Evolutionary conservation across 2,888 invertebrate species (phyloP).

Genomic region (Caenorhabditis panamensis): DNA sequence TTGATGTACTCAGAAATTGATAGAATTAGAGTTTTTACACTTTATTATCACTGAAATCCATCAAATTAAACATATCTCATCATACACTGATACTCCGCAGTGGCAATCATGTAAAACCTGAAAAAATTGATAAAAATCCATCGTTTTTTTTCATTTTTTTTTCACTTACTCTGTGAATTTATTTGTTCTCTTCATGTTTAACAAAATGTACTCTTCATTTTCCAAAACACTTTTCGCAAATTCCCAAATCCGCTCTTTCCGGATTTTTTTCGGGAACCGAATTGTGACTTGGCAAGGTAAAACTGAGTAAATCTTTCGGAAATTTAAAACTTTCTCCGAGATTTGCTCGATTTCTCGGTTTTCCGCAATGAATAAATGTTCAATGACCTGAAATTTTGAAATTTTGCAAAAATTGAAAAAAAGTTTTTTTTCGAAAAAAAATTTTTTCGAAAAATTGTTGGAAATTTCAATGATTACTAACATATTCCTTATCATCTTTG

Average conservation of each 20-base stretch:
- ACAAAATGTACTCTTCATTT: neutral
- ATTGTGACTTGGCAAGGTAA: neutral
- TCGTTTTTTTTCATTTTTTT: neutral
- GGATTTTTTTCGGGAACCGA: neutral
- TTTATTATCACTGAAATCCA: too few relatives aligned
- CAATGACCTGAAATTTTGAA: neutral
- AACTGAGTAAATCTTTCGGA: neutral
- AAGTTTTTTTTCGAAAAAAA: neutral
- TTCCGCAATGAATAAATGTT: neutral
- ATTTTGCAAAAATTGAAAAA: neutral
- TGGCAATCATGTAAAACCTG: neutral
- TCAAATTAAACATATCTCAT: slow-evolving; percentile 1
- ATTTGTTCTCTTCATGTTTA: neutral
- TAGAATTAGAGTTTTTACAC: too few relatives aligned
- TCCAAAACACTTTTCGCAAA: neutral
- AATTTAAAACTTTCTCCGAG: neutral
- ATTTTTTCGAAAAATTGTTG: too few relatives aligned
- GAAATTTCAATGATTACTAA: neutral
- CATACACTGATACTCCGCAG: neutral
- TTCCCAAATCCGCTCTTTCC: neutral
- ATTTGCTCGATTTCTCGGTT: neutral
- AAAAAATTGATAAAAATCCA: slow-evolving; percentile 1
- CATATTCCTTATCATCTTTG: neutral
- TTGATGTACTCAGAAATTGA: too few relatives aligned
- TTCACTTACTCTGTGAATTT: too few relatives aligned